Evolutionary conservation across 2,888 invertebrate species (phyloP), one percentile per base, ranked within the genome.

Genomic region (Sisyra nigra): DNA sequence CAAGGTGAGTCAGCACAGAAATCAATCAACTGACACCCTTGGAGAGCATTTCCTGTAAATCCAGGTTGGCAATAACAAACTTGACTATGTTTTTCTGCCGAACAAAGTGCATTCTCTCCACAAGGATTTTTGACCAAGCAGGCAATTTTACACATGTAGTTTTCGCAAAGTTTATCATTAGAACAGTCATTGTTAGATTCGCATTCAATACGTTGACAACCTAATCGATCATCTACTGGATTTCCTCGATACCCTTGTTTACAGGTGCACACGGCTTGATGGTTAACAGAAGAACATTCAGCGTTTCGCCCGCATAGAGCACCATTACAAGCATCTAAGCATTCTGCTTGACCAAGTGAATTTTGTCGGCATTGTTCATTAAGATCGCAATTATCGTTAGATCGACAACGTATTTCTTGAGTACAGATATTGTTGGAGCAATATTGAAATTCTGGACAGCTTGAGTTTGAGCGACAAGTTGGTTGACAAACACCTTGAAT

Each of bases 51-150:
- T 3, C 88, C 89, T 1, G 84, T 84, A 54, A 74, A 88, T 1
- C 89, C 89, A 9, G 89, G 88, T 62, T 87, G 87, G 57, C 91
- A 91, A 53, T 83, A 81, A 56, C 83, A 83, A 1, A 75, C 71
- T 58, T 82, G 82, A 48, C 71, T 70, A 55, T 91, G 89, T 53
- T 76, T 76, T 59, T 87, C 84, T 2, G 87, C 81, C 1, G 86
- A 81, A 56, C 91, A 91, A 33, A 89, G 66, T 0, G 89, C 80
- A 60, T 89, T 87, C 42, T 76, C 75, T 1, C 87, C 88, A 54
- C 91, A 91, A 11, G 81, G 79, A 59, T 87, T 85, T n/a, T 76
- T 69, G 3, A 79, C 74, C 14, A 88, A 67, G 56, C 91, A 91
- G 11, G 86, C 84, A 47, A 86, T 85, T 66, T 86, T 85, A 57